Evolutionary conservation across 2,888 invertebrate genomes (phyloP).

Genomic region (Epinotia brunnichana): DNA sequence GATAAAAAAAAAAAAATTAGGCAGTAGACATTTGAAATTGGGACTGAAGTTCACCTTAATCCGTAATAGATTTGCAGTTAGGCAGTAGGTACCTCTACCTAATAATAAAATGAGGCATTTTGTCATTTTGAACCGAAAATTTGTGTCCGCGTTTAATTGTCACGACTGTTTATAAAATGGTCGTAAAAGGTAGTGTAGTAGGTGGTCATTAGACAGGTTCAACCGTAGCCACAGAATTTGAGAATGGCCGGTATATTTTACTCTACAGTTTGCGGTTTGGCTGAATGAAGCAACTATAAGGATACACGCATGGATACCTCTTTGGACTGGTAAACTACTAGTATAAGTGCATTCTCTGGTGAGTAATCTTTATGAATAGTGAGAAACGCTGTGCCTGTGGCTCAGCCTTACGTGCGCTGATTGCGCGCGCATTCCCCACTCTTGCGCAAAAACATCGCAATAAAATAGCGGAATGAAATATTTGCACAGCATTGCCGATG

Average conservation of each 20-base stretch:
- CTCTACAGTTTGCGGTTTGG: no score
- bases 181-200: no score
- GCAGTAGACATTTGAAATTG: no score
- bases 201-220: no score
- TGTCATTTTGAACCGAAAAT: not conserved
- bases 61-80: not conserved
- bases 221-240: no score
- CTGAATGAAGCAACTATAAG: not conserved
- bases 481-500: constrained; percentile 18
- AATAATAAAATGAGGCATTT: not conserved
- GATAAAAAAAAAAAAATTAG: no score
- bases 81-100: no score
- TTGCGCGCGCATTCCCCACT: constrained; percentile 25
- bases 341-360: not conserved
- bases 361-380: not conserved
- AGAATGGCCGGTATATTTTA: no score
- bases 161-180: no score
- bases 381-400: not conserved
- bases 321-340: not conserved
- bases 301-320: not conserved
- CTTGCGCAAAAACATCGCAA: constrained; percentile 35
- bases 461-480: constrained; percentile 30
- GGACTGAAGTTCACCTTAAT: no score
- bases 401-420: constrained; percentile 28
- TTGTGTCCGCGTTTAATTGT: no score